phyloP scores from a whole-genome alignment of 2,797 vertebrate genomes.

The Xiphophorus birchmanni region DNA sequence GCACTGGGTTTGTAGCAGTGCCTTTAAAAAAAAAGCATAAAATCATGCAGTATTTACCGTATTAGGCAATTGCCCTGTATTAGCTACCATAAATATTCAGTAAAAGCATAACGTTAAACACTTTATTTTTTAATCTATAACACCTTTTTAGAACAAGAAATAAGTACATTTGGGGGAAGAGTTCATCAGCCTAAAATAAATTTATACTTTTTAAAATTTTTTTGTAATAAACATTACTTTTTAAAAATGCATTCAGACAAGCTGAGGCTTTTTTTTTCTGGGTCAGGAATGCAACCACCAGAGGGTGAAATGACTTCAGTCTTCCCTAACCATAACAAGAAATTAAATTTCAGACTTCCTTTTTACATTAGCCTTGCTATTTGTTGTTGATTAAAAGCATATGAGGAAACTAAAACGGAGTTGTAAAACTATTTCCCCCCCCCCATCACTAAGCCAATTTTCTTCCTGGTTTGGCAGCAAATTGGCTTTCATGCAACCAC shows the following conservation, averaged over 20 bases:
- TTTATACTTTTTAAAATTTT: neutral
- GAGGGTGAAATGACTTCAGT: slow-evolving; percentile 45
- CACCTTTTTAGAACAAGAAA: neutral
- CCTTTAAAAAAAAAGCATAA: neutral
- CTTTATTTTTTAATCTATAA: neutral
- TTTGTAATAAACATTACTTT: slow-evolving; percentile 19
- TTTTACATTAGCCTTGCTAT: slow-evolving; percentile 41
- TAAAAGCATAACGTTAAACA: neutral
- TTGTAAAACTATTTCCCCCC: slow-evolving; percentile 24
- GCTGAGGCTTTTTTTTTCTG: slow-evolving; percentile 6
- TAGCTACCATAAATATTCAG: neutral
- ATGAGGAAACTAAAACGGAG: slow-evolving; percentile 19
- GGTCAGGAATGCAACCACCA: slow-evolving; percentile 38
- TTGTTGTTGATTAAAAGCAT: slow-evolving; percentile 35
- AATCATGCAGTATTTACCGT: neutral
- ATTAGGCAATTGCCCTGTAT: neutral
- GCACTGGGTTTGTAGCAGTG: neutral
- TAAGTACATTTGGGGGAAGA: neutral
- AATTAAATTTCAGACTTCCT: slow-evolving; percentile 53
- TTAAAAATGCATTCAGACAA: slow-evolving; percentile 25
- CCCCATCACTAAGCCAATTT: slow-evolving; percentile 18
- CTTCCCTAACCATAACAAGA: slow-evolving; percentile 33
- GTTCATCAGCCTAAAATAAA: neutral
- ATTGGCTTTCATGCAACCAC: neutral
- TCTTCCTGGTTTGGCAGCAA: neutral